Conservation (phyloP, 2,888 invertebrate genomes). For the Chydorus sphaericus region DNA sequence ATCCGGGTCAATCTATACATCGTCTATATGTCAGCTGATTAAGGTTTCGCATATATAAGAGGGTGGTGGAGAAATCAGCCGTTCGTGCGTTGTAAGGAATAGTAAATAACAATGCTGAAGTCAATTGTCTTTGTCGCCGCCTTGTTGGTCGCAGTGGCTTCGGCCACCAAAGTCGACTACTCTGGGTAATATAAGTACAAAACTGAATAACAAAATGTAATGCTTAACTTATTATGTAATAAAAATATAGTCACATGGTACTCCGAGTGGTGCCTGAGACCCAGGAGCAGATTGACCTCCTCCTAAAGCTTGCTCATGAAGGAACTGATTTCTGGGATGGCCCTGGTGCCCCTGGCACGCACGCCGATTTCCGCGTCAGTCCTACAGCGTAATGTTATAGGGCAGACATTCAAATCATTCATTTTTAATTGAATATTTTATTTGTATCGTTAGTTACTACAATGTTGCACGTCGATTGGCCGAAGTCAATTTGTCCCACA, state of each 20-base stretch:
- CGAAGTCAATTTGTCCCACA: not conserved
- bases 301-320: not conserved
- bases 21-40: no score
- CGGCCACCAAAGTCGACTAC: constrained; percentile 10
- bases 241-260: constrained; percentile 5
- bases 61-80: no score
- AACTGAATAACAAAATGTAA: no score
- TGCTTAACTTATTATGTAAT: no score
- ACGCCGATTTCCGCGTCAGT: constrained; percentile 5
- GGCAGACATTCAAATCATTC: not conserved
- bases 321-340: not conserved
- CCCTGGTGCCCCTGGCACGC: not conserved
- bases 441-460: not conserved
- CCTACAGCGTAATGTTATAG: not conserved
- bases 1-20: no score
- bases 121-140: not conserved
- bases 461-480: not conserved
- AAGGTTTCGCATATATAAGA: no score
- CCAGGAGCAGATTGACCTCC: not conserved
- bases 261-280: constrained; percentile 6
- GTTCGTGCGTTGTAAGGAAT: not conserved
- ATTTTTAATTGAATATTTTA: not conserved
- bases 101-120: constrained; percentile 1
- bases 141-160: constrained; percentile 6
- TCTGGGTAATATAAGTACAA: constrained; percentile 4